Conservation (phyloP, 2,113 vertebrate species). For the Alligator mississippiensis region DNA sequence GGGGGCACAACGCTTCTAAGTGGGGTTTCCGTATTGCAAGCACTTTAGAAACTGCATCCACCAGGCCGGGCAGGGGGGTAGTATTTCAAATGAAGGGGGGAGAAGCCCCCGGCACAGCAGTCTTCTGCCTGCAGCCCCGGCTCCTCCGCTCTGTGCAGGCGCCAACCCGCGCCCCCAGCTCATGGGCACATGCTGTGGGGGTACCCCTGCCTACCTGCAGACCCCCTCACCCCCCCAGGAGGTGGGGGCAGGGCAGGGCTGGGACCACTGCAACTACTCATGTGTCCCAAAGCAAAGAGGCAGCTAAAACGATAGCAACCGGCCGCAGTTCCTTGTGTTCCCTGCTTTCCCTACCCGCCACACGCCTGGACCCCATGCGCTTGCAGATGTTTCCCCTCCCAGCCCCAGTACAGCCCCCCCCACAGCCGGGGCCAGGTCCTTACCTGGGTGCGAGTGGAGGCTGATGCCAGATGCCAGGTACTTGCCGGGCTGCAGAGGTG, state of each 20-base stretch:
- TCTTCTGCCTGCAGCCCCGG: background rate
- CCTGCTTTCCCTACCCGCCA: too few species aligned
- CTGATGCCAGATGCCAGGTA: constrained; percentile 91
- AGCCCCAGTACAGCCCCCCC: too few species aligned
- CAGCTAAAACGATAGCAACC: too few species aligned
- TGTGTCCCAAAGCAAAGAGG: too few species aligned
- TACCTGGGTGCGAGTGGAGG: constrained; percentile 92
- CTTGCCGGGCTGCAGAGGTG: constrained; percentile 89
- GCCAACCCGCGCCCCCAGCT: background rate
- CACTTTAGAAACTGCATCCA: background rate
- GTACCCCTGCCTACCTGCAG: too few species aligned
- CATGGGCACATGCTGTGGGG: background rate
- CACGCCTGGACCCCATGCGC: background rate
- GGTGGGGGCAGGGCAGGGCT: too few species aligned
- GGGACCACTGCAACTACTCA: too few species aligned
- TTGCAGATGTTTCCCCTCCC: too few species aligned
- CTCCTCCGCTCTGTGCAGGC: background rate
- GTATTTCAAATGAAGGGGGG: too few species aligned
- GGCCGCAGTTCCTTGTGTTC: too few species aligned
- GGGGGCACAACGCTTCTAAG: background rate
- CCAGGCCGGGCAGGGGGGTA: background rate
- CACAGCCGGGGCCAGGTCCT: constrained; percentile 67
- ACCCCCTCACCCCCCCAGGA: too few species aligned
- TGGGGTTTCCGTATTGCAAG: background rate
- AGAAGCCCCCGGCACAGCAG: background rate